phyloP scores from a whole-genome alignment of 2,797 vertebrate genomes.

The Craterocephalus amniculus region DNA sequence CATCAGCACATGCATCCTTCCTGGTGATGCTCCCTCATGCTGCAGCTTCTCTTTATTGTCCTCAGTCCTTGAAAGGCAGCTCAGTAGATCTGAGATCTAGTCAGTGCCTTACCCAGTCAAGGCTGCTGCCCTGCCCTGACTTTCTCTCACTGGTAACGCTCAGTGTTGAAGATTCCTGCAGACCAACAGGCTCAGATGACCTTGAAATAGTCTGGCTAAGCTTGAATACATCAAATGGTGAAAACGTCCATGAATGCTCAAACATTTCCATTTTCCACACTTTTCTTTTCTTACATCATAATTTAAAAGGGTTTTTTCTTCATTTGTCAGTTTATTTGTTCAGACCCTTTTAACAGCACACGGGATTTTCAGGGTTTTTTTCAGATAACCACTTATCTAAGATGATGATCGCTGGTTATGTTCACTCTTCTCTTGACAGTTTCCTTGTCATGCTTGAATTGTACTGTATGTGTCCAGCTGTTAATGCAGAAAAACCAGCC shows the following conservation, averaged over 20 bases:
- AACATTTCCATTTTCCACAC: not conserved
- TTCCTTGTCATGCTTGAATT: not conserved
- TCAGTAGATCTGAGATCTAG: slow-evolving; percentile 7
- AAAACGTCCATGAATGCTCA: not conserved
- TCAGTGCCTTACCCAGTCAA: not conserved
- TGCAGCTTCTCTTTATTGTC: not conserved
- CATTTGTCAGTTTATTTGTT: not conserved
- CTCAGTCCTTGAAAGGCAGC: not conserved
- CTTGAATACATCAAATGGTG: not conserved
- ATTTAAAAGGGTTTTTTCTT: not conserved
- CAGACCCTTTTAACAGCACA: no score
- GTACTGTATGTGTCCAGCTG: not conserved
- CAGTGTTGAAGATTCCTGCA: not conserved
- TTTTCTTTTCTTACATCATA: not conserved
- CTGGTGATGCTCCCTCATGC: not conserved
- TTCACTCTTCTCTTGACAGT: not conserved
- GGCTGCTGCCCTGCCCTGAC: not conserved
- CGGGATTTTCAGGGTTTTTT: not conserved
- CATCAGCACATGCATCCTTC: not conserved
- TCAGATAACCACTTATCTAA: not conserved
- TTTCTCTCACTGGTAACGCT: not conserved
- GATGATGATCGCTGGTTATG: not conserved
- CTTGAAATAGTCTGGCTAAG: not conserved
- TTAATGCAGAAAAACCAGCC: not conserved
- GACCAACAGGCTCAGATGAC: not conserved